A percentile compares a stretch with the other conserved stretches of the same genome.
Evolutionary conservation across 2,888 invertebrate species (phyloP).

Genomic region (Torymus aiolomorphi): DNA sequence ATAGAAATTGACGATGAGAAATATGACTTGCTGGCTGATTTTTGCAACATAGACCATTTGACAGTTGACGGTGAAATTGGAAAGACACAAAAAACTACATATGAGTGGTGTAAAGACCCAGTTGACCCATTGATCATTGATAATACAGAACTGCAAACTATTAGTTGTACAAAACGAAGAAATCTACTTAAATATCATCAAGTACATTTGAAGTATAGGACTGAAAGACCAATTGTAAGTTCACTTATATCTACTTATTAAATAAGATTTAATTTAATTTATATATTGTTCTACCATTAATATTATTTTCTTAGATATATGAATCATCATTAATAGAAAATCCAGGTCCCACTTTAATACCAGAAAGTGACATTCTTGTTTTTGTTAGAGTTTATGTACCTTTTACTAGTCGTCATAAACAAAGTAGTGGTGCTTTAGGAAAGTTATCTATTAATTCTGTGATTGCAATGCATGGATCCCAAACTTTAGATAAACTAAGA

Average conservation of each 20-base stretch:
- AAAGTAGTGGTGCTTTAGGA: slow-evolving; percentile 64
- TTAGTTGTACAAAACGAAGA: slow-evolving; percentile 61
- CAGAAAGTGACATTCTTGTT: slow-evolving; percentile 75
- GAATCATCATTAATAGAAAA: slow-evolving; percentile 36
- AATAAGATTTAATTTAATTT: slow-evolving; percentile 16
- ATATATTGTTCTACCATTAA: no score
- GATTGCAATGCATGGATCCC: slow-evolving; percentile 81
- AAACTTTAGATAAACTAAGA: slow-evolving; percentile 83
- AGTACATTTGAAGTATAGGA: slow-evolving; percentile 64
- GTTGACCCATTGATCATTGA: slow-evolving; percentile 53
- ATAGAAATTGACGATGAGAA: slow-evolving; percentile 72
- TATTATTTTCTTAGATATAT: slow-evolving; percentile 60
- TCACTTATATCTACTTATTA: not conserved
- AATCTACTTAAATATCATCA: slow-evolving; percentile 58
- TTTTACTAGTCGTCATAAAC: slow-evolving; percentile 63
- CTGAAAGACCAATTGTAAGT: slow-evolving; percentile 68
- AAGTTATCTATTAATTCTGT: slow-evolving; percentile 77
- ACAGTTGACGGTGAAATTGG: slow-evolving; percentile 66
- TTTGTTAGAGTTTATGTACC: slow-evolving; percentile 77
- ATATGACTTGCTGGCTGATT: slow-evolving; percentile 73
- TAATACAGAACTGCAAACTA: slow-evolving; percentile 65
- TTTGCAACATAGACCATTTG: slow-evolving; percentile 74
- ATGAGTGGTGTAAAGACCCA: slow-evolving; percentile 60
- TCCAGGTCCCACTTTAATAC: slow-evolving; percentile 55
- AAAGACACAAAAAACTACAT: slow-evolving; percentile 57